Evolutionary conservation across 2,888 invertebrate species (phyloP), one percentile per base, ranked within the genome.

Genomic region (Ormia ochracea): DNA sequence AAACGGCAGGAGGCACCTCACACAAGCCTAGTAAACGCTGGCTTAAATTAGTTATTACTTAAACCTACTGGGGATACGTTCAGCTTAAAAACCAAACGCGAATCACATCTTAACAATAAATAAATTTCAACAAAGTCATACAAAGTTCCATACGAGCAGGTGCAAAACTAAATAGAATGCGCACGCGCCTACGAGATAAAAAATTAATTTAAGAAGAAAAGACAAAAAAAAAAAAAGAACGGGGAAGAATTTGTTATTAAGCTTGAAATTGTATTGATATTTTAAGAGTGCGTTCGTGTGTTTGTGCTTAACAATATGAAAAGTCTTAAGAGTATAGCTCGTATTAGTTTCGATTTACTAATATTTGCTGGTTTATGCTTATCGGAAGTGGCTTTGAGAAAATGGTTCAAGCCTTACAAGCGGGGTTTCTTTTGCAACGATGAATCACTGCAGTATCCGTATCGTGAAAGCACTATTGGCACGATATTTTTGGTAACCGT

Each of bases 351-450:
- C 68, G 88, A 87, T 82, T 75, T 88, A 41, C 54, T 87, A 81
- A 83, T 87, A 58, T 87, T 87, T 77, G 84, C 68, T 17, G 83
- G 85, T 0, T 75, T 88, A n/a, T 83, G 83, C n/a, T 84, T 82
- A 63, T 82, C 83, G 68, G 83, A 82, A 43, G n/a, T 85, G 70
- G 75, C 85, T 50, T 73, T 88, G 41, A 74, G 68, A 48, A 85
- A 83, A 78, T 82, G 85, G 80, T 83, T 86, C 50, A 81, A 82
- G 26, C 87, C 86, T 28, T 84, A 85, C 14, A 84, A 82, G 63
- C 85, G 87, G 3, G 87, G 87, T 19, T 87, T 87, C 83, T 87
- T 87, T 69, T 87, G 87, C 79, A 84, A 83, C 68, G 87, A 87
- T 84, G 88, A 87, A 74, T 87, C 87, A 83, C 66, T 87, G 41